Evolutionary conservation across 2,113 vertebrate genomes (phyloP), one percentile per base, ranked within the genome.

Genomic region (Micromys minutus): DNA sequence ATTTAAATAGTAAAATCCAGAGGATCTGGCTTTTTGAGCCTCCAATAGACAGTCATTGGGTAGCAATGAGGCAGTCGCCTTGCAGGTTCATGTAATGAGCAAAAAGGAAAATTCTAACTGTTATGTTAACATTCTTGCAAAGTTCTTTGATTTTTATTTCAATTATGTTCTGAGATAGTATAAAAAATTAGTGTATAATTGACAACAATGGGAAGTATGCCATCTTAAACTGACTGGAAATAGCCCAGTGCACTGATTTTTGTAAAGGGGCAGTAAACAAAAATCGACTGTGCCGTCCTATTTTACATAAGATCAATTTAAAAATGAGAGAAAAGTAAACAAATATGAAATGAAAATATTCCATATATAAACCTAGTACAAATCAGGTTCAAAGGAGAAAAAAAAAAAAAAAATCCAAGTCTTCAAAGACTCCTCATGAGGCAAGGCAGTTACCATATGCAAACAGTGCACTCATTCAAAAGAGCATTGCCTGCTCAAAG

Each of bases 271-370:
- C 67, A 74, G 36, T 50, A 69, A 93, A 94, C 34, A 75, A 89
- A 89, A 84, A 67, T 69, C 47, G 79, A 89, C 39, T 34, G 42
- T 42, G 89, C 83, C 84, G 69, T 63, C 26, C 42, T 93, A 47
- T 79, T 93, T 84, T 94, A 52, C 45, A 84, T 87, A 72, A 71
- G 69, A 15, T 81, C 61, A 87, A 31, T 89, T 91, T 93, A 79
- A 93, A 90, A 15, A 63, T 45, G 69, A 89, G 91, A 89, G 42
- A 76, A 91, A 94, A 67, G 72, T 55, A 72, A 94, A 83, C 15
- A 42, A 26, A 92, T 39, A 29, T 67, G n/a, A 92, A 65, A 72
- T 71, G 69, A 71, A 94, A 94, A 65, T 17, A 47, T 65, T 96
- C 89, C 77, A 80, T 21, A 92, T 22, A 65, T 85, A 93, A 94